Conservation (phyloP, 2,113 vertebrate species). For the Tringa solitaria region DNA sequence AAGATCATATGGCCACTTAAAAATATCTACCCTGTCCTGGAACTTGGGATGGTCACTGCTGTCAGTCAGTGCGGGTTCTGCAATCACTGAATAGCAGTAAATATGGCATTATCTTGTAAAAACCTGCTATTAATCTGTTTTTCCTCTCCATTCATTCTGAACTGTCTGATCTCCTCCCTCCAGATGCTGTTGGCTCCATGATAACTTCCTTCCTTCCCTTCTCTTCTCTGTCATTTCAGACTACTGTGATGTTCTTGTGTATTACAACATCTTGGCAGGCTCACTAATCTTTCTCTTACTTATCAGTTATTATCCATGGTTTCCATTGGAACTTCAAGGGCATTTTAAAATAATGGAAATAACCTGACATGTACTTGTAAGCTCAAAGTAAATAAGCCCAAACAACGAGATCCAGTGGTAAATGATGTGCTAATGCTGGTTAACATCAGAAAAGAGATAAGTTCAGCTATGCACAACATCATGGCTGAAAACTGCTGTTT, state of each 20-base stretch:
- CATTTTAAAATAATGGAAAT: slow-evolving; percentile 43
- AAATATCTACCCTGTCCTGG: neutral
- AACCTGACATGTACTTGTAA: slow-evolving; percentile 4
- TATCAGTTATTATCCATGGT: slow-evolving; percentile 17
- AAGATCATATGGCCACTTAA: neutral
- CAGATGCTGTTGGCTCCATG: slow-evolving; percentile 20
- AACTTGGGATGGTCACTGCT: neutral
- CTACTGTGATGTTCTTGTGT: slow-evolving; percentile 8
- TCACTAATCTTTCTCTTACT: neutral
- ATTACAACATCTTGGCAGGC: slow-evolving; percentile 12
- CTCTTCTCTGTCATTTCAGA: neutral
- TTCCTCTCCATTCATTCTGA: slow-evolving; percentile 5
- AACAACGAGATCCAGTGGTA: neutral
- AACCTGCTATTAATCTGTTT: slow-evolving; percentile 19
- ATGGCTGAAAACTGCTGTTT: neutral
- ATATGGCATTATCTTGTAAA: slow-evolving; percentile 31
- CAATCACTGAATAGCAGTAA: neutral
- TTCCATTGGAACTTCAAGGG: slow-evolving; percentile 9
- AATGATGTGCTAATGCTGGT: neutral
- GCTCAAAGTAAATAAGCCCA: slow-evolving; percentile 2
- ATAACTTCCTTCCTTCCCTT: slow-evolving; percentile 46
- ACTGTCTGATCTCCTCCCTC: slow-evolving; percentile 25
- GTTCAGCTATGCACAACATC: neutral
- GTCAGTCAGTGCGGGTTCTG: neutral
- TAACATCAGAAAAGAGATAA: neutral